Percentiles rank a stretch among this genome's conserved stretches.
Conservation (phyloP, 2,888 invertebrate species). For the Apeira syringaria region DNA sequence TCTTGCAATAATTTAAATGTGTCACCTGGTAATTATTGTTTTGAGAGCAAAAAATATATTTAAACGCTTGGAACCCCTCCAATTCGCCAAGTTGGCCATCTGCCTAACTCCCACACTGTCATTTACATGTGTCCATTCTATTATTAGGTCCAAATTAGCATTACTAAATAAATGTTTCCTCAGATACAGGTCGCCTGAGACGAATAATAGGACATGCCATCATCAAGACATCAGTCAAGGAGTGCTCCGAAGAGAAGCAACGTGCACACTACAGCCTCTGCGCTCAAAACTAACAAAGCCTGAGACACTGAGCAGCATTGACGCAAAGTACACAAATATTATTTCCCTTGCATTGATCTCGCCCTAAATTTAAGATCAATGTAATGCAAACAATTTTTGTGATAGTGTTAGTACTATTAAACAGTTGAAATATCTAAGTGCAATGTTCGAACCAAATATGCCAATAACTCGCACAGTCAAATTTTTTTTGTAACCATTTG, state of each 20-base stretch:
- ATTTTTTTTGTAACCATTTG: conserved; percentile 68
- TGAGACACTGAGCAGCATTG: conserved; percentile 46
- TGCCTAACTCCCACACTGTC: conserved; percentile 36
- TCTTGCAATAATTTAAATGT: conserved; percentile 18
- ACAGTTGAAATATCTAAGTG: conserved; percentile 69
- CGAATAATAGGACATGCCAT: conserved; percentile 50
- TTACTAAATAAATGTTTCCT: conserved; percentile 43
- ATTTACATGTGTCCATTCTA: conserved; percentile 28
- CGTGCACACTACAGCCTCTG: conserved; percentile 41
- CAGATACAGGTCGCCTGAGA: conserved; percentile 59
- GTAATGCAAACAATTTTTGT: conserved; percentile 70
- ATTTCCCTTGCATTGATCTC: conserved; percentile 70
- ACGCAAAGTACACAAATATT: conserved; percentile 56
- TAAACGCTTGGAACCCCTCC: conserved; percentile 44
- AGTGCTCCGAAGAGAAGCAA: conserved; percentile 40
- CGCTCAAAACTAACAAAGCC: conserved; percentile 45
- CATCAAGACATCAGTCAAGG: conserved; percentile 50
- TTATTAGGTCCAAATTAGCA: conserved; percentile 40
- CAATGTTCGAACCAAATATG: conserved; percentile 83
- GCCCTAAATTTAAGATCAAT: conserved; percentile 69
- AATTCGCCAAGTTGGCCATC: conserved; percentile 39
- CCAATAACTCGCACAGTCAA: conserved; percentile 73
- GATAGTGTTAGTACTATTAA: conserved; percentile 55
- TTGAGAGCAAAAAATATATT: conserved; percentile 28
- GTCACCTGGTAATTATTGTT: conserved; percentile 26